phyloP scores from a whole-genome alignment of 2,113 vertebrate species.

The Myrmecophaga tridactyla region DNA sequence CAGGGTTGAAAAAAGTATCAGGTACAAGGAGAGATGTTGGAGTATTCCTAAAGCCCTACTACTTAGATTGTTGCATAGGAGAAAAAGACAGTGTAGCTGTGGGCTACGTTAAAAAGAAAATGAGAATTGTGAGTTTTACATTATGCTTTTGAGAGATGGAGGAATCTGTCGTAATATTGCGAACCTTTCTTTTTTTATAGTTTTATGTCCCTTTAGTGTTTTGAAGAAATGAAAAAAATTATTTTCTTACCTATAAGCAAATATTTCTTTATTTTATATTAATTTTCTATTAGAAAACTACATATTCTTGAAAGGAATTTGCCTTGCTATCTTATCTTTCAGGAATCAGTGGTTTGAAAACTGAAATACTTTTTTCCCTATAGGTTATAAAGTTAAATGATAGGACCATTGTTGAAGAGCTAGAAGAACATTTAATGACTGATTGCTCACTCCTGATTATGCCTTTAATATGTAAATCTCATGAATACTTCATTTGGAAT shows the following conservation, averaged over 20 bases:
- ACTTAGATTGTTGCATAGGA: neutral
- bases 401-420: neutral
- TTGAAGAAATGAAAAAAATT: constrained; percentile 30
- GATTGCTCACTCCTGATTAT: neutral
- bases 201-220: constrained; percentile 19
- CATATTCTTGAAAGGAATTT: neutral
- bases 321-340: neutral
- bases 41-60: neutral
- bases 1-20: neutral
- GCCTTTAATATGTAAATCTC: neutral
- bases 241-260: neutral
- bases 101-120: neutral
- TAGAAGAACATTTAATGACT: neutral
- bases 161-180: neutral
- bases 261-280: neutral
- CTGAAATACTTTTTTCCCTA: neutral
- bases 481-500: neutral
- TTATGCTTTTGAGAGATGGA: neutral
- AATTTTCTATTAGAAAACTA: neutral
- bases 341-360: neutral
- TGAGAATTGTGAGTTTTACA: neutral
- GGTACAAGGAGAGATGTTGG: neutral
- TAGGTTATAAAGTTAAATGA: neutral
- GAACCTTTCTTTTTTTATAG: neutral
- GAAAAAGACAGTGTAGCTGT: neutral